A percentile compares a stretch with the other conserved stretches of the same genome.
Evolutionary conservation across 2,888 invertebrate species (phyloP).

Genomic region (Trichacis sp.): DNA sequence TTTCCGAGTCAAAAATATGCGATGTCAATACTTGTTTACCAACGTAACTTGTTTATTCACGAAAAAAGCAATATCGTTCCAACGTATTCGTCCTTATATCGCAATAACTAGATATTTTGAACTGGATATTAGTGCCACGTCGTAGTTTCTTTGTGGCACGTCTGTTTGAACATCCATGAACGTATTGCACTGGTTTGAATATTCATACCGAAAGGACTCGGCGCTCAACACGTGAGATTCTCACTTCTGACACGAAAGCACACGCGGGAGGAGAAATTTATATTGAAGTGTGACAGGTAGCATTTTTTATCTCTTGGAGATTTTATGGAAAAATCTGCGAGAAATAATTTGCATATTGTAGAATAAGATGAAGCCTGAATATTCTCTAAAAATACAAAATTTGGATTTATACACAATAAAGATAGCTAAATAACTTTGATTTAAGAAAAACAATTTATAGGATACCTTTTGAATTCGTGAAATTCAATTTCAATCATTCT

Average conservation of each 20-base stretch:
- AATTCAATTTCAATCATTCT: too few species aligned
- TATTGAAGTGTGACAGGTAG: not conserved
- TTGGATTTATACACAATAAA: too few species aligned
- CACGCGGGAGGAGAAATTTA: not conserved
- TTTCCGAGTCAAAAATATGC: too few species aligned
- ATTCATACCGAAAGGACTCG: slow-evolving; percentile 22
- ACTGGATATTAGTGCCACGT: slow-evolving; percentile 17
- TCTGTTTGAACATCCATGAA: slow-evolving; percentile 25
- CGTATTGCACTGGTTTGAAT: slow-evolving; percentile 30
- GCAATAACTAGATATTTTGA: slow-evolving; percentile 18
- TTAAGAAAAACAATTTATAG: too few species aligned
- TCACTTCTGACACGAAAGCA: slow-evolving; percentile 28
- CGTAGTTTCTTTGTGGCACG: slow-evolving; percentile 24
- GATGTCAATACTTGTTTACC: slow-evolving; percentile 23
- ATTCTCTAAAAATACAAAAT: too few species aligned
- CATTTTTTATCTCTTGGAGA: too few species aligned
- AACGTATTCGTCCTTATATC: slow-evolving; percentile 29
- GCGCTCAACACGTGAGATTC: slow-evolving; percentile 26
- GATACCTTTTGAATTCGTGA: too few species aligned
- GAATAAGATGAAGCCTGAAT: too few species aligned
- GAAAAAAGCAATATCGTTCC: slow-evolving; percentile 34
- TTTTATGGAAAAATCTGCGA: too few species aligned
- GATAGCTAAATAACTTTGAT: too few species aligned
- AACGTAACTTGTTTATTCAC: slow-evolving; percentile 16
- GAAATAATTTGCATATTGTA: too few species aligned